Percentiles rank a stretch among this genome's conserved stretches.
phyloP scores from a whole-genome alignment of 2,888 invertebrate species.

The Hirtodrosophila alboralis region DNA sequence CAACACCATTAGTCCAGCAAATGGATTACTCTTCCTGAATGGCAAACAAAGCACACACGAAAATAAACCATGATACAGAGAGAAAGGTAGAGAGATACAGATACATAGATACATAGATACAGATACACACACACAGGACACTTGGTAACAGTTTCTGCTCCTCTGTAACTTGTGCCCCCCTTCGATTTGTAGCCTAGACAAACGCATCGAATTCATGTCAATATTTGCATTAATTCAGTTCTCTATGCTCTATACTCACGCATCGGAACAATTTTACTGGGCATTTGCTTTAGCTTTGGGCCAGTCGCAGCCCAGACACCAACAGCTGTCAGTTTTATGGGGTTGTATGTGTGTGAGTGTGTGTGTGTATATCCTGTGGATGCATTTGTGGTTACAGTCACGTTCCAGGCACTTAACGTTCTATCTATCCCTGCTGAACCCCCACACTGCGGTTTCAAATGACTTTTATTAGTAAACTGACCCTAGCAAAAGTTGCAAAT shows the following conservation, averaged over 20 bases:
- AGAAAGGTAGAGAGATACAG: slow-evolving; percentile 8
- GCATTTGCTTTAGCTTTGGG: slow-evolving; percentile 17
- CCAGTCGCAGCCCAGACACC: no score
- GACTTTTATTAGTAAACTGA: slow-evolving; percentile 76
- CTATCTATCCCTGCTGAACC: slow-evolving; percentile 9
- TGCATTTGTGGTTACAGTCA: slow-evolving; percentile 48
- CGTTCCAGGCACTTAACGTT: slow-evolving; percentile 43
- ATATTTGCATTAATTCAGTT: slow-evolving; percentile 74
- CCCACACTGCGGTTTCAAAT: slow-evolving; percentile 47
- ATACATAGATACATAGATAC: slow-evolving; percentile 4
- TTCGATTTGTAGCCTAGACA: slow-evolving; percentile 45
- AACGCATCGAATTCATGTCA: slow-evolving; percentile 69
- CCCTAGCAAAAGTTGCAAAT: slow-evolving; percentile 23
- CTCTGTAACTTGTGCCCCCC: no score
- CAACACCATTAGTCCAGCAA: slow-evolving; percentile 67
- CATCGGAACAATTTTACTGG: slow-evolving; percentile 6
- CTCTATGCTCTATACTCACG: slow-evolving; percentile 33
- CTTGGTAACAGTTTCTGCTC: not conserved
- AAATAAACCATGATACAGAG: slow-evolving; percentile 16
- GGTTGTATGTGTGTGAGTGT: not conserved
- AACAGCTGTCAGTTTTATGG: slow-evolving; percentile 42
- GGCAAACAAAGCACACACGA: slow-evolving; percentile 41
- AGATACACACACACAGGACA: slow-evolving; percentile 6
- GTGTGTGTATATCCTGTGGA: slow-evolving; percentile 9
- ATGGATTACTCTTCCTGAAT: slow-evolving; percentile 42